Conservation (phyloP, 2,888 invertebrate species). For the Diloba caeruleocephala region DNA sequence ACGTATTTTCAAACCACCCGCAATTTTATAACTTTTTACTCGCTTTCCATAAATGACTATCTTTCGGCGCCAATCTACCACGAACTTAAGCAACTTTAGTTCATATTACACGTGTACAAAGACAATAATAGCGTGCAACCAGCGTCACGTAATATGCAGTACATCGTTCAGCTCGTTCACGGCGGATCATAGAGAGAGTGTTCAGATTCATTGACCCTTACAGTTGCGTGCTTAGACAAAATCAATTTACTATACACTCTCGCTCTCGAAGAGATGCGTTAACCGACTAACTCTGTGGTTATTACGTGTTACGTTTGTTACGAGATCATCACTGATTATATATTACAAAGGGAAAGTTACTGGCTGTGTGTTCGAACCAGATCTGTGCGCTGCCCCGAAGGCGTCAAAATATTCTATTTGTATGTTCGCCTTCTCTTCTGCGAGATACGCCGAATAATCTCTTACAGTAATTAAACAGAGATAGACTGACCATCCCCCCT, state of each 20-base stretch:
- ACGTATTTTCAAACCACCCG: slow-evolving; percentile 30
- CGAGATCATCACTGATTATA: slow-evolving; percentile 72
- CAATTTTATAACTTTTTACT: slow-evolving; percentile 40
- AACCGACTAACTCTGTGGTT: slow-evolving; percentile 59
- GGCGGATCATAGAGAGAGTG: slow-evolving; percentile 75
- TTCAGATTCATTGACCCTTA: slow-evolving; percentile 77
- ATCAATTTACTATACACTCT: slow-evolving; percentile 82
- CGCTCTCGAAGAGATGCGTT: slow-evolving; percentile 76
- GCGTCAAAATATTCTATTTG: slow-evolving; percentile 55
- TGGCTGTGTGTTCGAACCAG: slow-evolving; percentile 58
- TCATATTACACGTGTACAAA: slow-evolving; percentile 38
- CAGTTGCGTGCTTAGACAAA: slow-evolving; percentile 81
- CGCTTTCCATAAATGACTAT: slow-evolving; percentile 43
- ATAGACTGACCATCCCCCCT: slow-evolving; percentile 4
- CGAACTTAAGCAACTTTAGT: slow-evolving; percentile 29
- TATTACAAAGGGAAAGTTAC: slow-evolving; percentile 82
- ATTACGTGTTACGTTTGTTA: slow-evolving; percentile 78
- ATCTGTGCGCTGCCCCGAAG: slow-evolving; percentile 56
- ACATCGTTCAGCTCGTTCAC: slow-evolving; percentile 54
- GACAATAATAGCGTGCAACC: slow-evolving; percentile 49
- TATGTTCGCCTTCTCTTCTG: slow-evolving; percentile 43
- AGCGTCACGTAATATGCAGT: slow-evolving; percentile 49
- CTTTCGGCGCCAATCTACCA: slow-evolving; percentile 9
- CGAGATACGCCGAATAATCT: slow-evolving; percentile 21
- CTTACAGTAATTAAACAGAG: slow-evolving; percentile 12